Base-by-base conservation (phyloP, 1,140 invertebrate genomes). In the Calliopsis andreniformis region DNA sequence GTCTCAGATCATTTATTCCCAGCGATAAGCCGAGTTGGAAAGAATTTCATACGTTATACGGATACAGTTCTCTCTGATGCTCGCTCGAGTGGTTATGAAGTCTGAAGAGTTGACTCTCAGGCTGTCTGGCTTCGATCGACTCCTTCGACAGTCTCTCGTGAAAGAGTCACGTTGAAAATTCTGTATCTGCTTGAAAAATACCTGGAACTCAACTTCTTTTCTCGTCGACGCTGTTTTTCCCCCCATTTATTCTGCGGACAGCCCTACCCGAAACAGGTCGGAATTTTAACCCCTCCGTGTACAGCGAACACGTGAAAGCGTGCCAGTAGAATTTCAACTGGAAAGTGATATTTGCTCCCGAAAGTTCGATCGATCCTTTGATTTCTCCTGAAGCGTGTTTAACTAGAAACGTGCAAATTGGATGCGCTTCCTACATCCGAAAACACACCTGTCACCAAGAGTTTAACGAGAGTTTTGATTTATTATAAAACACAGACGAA, bases 31-130 rank as follows among this genome's bases (percentile, higher is more conserved):
- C 32, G 30, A 42, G 12, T 32, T 49, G 32, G 39, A 69, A 61
- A 76, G 23, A 70, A 61, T 76, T 62, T 62, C 56, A 55, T 51
- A 18, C 53, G 63, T 56, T 59, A 16, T 49, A 35, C 4, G 53
- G 47, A 49, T 58, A 68, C 28, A 32, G 30, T 30, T 49, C 28
- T 23, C 51, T 47, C 51, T 39, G 62, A 67, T 47, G 68, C 42
- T 61, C 14, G 14, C 30, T 70, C 55, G 8, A 61, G 68, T 70
- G 55, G 55, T 56, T 61, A 49, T 32, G 42, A 16, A 70, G 68
- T 70, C 56, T 70, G 68, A 70, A 70, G 68, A 70, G 68, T 70
- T 49, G 43, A 70, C 70, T 72, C 70, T 63, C 49, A 51, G 32
- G 49, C 58, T 62, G 59, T 64, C 70, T 64, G 70, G 58, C 59